Evolutionary conservation across 2,797 vertebrate genomes (phyloP), one percentile per base, ranked within the genome.

Genomic region (Parauchenoglanis punctatus): DNA sequence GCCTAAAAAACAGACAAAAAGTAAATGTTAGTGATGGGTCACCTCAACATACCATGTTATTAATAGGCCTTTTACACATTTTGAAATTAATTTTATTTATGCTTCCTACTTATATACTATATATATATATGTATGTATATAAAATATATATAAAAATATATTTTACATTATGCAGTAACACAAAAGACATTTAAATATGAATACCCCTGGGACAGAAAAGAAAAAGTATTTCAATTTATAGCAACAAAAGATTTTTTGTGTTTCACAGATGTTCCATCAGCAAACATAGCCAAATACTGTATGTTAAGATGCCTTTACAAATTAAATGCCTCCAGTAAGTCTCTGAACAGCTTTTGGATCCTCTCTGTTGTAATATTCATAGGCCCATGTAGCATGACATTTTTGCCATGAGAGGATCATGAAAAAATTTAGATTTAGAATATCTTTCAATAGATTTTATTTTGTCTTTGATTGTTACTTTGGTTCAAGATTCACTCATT

Each of bases 1-100:
- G 6, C 73, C 91, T 92, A 67, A 73, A 72, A 84, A 85, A 20
- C 25, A 56, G 75, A 83, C 10, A 70, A 76, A 52, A 84, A 15
- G 13, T 8, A 81, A 59, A 56, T 10, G 12, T 76, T 76, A 85
- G 40, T 83, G 18, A 40, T 68, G 18, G 28, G 15, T 49, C 59
- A 49, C 28, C 7, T 65, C 6, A 81, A 70, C 8, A 56, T 1
- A 75, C 4, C 44, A 31, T 76, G 15, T 8, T 77, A 13, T 40
- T 18, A 73, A 73, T 25, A 75, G 31, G 25, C 11, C 75, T 83
- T 61, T 73, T 67, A 83, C 44, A 76, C 25, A 46, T 49, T 46
- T 4, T 49, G 20, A 40, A 76, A 76, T 54, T 31, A 2, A 31
- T 23, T 28, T 73, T 59, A 56, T 12, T 18, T 58, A 46, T 6